These are phyloP conservation scores for Trypoxylon attenuatum DNA, from an alignment of 2,888 invertebrate genomes.

Conservation along the genomic window DNA sequence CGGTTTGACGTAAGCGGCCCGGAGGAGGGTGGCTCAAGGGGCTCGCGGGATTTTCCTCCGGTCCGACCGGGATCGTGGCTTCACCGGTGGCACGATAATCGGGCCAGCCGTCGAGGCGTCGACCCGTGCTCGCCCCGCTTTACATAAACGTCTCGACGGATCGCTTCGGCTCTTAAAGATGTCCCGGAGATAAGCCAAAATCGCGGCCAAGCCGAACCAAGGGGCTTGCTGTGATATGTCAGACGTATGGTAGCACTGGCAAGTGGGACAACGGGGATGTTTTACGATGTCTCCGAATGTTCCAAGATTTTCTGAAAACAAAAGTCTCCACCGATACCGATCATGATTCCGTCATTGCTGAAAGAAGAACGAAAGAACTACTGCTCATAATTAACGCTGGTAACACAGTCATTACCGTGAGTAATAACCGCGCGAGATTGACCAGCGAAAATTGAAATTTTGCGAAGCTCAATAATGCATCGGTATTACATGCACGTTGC, in stretches of 20 bases:
- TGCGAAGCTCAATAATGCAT: conserved; percentile 32
- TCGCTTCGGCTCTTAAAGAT: conserved; percentile 66
- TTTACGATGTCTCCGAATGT: no score
- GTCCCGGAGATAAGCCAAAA: conserved; percentile 61
- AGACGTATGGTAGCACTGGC: not conserved
- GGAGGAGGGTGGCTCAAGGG: not conserved
- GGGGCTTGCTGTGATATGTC: not conserved
- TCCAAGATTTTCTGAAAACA: no score
- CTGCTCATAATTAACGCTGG: conserved; percentile 34
- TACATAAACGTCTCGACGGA: conserved; percentile 68
- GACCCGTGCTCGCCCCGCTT: conserved; percentile 52
- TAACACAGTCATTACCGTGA: conserved; percentile 42
- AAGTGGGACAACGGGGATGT: no score
- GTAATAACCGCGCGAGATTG: conserved; percentile 33
- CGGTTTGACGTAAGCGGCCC: not conserved
- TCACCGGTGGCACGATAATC: conserved; percentile 58
- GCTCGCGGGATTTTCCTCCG: conserved; percentile 29
- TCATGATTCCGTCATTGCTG: no score
- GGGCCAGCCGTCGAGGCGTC: conserved; percentile 29
- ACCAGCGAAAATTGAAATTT: conserved; percentile 44
- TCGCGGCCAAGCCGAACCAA: conserved; percentile 7
- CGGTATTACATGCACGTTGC: conserved; percentile 29
- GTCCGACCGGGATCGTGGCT: conserved; percentile 18
- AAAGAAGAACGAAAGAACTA: conserved; percentile 19
- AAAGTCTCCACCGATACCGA: no score